These are phyloP conservation scores for Lepisosteus osseus DNA, from an alignment of 2,113 vertebrate genomes.

Conservation along the genomic window DNA sequence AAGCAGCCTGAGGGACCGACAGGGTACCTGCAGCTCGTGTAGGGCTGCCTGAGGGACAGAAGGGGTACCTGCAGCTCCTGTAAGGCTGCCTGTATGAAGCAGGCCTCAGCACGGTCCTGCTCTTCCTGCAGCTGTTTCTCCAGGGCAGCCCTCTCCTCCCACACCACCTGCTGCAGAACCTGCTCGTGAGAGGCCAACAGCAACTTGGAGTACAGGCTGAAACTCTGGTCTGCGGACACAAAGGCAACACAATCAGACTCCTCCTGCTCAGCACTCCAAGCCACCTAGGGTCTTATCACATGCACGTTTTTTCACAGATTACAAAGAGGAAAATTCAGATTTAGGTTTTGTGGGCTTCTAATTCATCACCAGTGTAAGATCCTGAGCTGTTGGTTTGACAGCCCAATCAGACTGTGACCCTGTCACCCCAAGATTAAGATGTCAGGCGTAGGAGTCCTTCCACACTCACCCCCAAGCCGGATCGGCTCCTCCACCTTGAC, in stretches of 20 bases:
- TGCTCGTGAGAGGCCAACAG: slow-evolving; percentile 85
- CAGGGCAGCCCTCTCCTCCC: slow-evolving; percentile 78
- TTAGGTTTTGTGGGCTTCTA: too few relatives aligned
- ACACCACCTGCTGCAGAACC: slow-evolving; percentile 75
- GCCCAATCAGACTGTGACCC: too few relatives aligned
- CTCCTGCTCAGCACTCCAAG: neutral
- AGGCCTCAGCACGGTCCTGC: slow-evolving; percentile 74
- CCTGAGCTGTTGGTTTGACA: too few relatives aligned
- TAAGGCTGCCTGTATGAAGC: slow-evolving; percentile 92
- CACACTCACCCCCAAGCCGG: slow-evolving; percentile 76
- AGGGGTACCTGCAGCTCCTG: slow-evolving; percentile 82
- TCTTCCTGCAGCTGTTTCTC: slow-evolving; percentile 81
- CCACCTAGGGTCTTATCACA: neutral
- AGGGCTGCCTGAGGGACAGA: neutral
- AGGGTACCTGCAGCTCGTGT: neutral
- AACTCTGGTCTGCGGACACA: slow-evolving; percentile 47
- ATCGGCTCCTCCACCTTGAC: slow-evolving; percentile 88
- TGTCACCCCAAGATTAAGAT: too few relatives aligned
- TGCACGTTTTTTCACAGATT: neutral
- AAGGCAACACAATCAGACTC: neutral
- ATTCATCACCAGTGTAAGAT: too few relatives aligned
- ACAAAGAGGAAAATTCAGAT: too few relatives aligned
- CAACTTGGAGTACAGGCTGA: slow-evolving; percentile 88
- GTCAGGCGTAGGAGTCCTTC: too few relatives aligned
- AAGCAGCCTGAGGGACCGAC: neutral